phyloP scores from a whole-genome alignment of 2,113 vertebrate species.

The Aleadryas rufinucha region DNA sequence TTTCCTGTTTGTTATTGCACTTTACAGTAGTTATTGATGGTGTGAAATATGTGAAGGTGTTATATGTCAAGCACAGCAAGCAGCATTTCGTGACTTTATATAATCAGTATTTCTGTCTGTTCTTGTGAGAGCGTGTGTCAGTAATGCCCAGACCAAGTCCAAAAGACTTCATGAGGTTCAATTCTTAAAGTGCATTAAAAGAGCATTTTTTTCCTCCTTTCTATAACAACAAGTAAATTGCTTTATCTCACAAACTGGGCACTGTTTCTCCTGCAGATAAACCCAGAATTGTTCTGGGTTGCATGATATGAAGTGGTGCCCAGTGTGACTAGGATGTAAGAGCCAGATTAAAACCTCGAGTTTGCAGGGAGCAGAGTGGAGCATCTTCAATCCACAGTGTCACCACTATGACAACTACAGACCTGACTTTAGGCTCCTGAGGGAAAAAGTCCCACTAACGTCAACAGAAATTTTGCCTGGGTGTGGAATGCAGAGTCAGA shows the following conservation, averaged over 20 bases:
- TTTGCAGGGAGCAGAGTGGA: neutral
- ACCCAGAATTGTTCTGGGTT: neutral
- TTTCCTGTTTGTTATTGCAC: neutral
- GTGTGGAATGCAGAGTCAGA: neutral
- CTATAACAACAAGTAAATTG: neutral
- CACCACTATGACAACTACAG: neutral
- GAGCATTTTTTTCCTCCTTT: neutral
- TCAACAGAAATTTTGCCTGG: neutral
- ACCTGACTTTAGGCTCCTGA: neutral
- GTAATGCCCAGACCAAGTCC: neutral
- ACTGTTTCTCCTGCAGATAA: neutral
- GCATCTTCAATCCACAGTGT: neutral
- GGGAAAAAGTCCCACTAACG: neutral
- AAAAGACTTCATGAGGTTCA: neutral
- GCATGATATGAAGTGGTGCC: neutral
- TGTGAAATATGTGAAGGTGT: neutral
- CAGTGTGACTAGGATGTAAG: neutral
- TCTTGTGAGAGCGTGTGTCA: rapidly evolving
- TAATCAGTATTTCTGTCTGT: neutral
- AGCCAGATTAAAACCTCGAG: rapidly evolving
- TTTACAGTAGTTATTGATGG: neutral
- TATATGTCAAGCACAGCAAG: neutral
- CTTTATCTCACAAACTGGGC: neutral
- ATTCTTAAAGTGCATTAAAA: neutral
- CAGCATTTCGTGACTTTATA: neutral